Percentiles rank a stretch among this genome's conserved stretches.
Evolutionary conservation across 2,888 invertebrate species (phyloP).

Genomic region (Steromphala cineraria): DNA sequence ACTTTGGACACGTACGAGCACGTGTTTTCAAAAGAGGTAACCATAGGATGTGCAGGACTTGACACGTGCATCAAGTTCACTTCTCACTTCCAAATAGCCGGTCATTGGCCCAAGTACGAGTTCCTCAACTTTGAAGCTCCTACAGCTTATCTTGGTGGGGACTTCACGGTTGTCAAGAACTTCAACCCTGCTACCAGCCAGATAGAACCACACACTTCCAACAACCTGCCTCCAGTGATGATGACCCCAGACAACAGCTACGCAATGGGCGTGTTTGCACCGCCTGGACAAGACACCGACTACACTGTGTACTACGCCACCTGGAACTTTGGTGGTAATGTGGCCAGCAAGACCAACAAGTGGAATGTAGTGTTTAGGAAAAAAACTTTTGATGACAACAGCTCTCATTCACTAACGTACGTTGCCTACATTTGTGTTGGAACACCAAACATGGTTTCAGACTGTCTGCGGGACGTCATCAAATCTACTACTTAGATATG

Average conservation of each 20-base stretch:
- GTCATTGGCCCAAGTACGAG: conserved; percentile 40
- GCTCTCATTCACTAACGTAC: conserved; percentile 31
- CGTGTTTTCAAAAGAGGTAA: conserved; percentile 44
- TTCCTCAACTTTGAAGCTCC: conserved; percentile 46
- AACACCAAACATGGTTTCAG: conserved; percentile 32
- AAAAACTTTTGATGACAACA: conserved; percentile 24
- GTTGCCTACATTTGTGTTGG: conserved; percentile 46
- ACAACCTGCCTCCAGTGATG: conserved; percentile 33
- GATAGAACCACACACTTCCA: conserved; percentile 22
- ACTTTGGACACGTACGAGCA: conserved; percentile 34
- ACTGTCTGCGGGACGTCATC: conserved; percentile 28
- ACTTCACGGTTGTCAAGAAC: conserved; percentile 33
- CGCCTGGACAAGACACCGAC: conserved; percentile 41
- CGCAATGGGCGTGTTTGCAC: conserved; percentile 45
- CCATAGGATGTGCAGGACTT: conserved; percentile 40
- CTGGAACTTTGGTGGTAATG: background rate
- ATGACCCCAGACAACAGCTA: conserved; percentile 37
- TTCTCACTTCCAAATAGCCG: conserved; percentile 43
- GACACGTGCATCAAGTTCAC: conserved; percentile 38
- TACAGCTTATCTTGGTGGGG: conserved; percentile 41
- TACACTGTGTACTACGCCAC: conserved; percentile 22
- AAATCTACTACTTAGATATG: no score
- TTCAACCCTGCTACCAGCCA: conserved; percentile 29
- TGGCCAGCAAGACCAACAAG: conserved; percentile 33
- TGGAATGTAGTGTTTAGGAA: conserved; percentile 45